phyloP scores from a whole-genome alignment of 2,888 invertebrate species.

The Anarsia innoxiella region DNA sequence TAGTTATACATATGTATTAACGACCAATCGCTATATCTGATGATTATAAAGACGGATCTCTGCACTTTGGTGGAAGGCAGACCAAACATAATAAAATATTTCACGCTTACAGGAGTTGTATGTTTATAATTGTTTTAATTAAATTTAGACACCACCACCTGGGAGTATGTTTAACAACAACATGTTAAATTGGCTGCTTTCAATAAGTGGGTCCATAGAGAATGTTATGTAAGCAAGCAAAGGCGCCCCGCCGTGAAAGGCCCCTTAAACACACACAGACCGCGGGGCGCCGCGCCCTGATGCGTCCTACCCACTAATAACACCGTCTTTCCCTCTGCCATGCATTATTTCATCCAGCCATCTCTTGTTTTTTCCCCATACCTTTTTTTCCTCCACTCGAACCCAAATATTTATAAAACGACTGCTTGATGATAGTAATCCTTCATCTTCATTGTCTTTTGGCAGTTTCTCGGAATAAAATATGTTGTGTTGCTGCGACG shows the following conservation, averaged over 20 bases:
- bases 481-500: constrained; percentile 66
- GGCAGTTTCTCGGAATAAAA: constrained; percentile 73
- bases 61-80: no score
- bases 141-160: constrained; percentile 27
- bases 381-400: constrained; percentile 53
- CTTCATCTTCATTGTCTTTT: constrained; percentile 74
- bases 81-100: no score
- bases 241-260: constrained; percentile 45
- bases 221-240: no score
- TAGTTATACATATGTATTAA: no score
- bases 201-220: constrained; percentile 54
- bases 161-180: constrained; percentile 60
- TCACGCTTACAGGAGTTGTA: no score
- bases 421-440: constrained; percentile 70
- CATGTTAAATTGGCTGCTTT: constrained; percentile 64
- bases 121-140: constrained; percentile 13
- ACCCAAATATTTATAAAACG: constrained; percentile 67
- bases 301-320: constrained; percentile 61
- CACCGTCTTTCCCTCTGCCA: constrained; percentile 68
- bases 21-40: no score
- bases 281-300: constrained; percentile 71
- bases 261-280: constrained; percentile 72
- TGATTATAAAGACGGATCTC: no score
- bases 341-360: constrained; percentile 63
- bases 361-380: constrained; percentile 61